Base-by-base conservation (phyloP, 2,113 vertebrate genomes). In the Hydropotes inermis region DNA sequence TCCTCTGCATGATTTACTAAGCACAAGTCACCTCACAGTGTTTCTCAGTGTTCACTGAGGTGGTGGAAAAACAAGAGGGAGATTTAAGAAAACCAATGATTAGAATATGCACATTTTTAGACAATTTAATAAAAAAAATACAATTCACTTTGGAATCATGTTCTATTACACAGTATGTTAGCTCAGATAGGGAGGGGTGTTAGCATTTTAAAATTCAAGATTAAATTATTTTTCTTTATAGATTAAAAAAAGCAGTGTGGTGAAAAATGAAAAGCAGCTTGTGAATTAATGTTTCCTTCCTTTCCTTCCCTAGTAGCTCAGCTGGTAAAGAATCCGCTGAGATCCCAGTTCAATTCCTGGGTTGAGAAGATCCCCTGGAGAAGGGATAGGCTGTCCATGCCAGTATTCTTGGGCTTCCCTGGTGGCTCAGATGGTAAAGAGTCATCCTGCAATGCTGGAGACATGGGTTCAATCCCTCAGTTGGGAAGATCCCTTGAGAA, bases 121-220 rank as follows among this genome's bases (percentile, higher is more conserved):
- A 57, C 27, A 84, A 61, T 52, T 85, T 74, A 61, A 61, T 76
- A 47, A 70, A 79, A 96, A 74, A 67, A 50, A 50, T 50, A 50
- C 21, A 64, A 21, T 61, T 96, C 28, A 85, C 85, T 93, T 67
- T 95, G 54, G 95, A 97, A 96, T 86, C 79, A 92, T 50, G n/a
- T 11, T 87, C 0, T 27, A 17, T 45, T 81, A 50, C 12, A 74
- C 28, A 30, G 19, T 74, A 47, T 82, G 28, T 81, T 97, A 47
- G 36, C 25, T 89, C 79, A 55, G 36, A 95, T 5, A 83, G 52
- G 54, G 36, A 94, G 67, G 55, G 36, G 83, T 87, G 16, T 82
- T 58, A 70, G 54, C 27, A 84, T 64, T 94, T 97, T 88, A 27
- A 33, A 90, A 94, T 82, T 92, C 28, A 90, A 92, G 64, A 89